Evolutionary conservation across 1,140 invertebrate species (phyloP).

Genomic region (Xylocopa sonorina): DNA sequence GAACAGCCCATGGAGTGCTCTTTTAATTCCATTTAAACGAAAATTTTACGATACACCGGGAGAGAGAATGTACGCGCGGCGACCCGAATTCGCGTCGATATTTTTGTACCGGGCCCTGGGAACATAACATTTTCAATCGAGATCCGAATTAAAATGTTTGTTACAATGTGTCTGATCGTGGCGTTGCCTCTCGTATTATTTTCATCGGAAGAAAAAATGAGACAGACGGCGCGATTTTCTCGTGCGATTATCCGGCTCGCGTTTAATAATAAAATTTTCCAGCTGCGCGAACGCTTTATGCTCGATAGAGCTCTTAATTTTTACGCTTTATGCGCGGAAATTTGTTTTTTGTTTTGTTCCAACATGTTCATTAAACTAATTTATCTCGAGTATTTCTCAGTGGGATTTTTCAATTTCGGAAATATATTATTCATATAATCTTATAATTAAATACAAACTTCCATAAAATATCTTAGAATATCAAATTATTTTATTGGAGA

Average conservation of each 20-base stretch:
- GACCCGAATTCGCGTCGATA: background rate
- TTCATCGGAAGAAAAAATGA: background rate
- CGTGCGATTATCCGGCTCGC: background rate
- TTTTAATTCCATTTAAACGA: slow-evolving; percentile 27
- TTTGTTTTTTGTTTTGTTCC: background rate
- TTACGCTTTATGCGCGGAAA: background rate
- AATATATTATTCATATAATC: no score
- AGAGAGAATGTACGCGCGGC: background rate
- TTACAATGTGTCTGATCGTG: background rate
- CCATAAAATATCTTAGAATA: no score
- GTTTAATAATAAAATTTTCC: slow-evolving; percentile 12
- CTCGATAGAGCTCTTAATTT: background rate
- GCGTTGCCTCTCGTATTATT: background rate
- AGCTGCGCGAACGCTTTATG: background rate
- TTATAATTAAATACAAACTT: no score
- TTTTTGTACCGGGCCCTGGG: background rate
- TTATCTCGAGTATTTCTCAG: no score
- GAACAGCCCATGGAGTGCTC: background rate
- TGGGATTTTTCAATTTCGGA: no score
- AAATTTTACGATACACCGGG: background rate
- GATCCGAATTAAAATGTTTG: slow-evolving; percentile 11
- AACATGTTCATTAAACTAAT: background rate
- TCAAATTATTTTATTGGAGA: no score
- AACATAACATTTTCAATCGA: background rate
- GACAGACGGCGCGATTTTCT: background rate